Percentiles rank a stretch among this genome's conserved stretches.
phyloP scores from a whole-genome alignment of 2,797 vertebrate species.

The Tragelaphus eurycerus region DNA sequence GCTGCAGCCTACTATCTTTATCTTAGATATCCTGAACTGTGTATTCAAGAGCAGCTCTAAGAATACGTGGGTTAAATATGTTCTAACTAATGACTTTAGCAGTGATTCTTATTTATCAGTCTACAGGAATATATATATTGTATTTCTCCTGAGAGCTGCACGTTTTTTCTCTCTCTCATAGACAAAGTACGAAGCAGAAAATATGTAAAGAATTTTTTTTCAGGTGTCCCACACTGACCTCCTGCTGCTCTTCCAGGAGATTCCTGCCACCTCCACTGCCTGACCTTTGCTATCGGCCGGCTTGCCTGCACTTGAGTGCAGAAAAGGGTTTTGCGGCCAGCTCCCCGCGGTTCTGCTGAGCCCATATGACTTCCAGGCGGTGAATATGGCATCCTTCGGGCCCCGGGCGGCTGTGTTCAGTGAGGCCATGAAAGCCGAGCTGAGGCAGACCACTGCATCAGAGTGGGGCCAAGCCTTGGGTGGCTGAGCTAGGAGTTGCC shows the following conservation, averaged over 20 bases:
- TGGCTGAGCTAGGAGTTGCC: slow-evolving; percentile 58
- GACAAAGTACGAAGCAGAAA: slow-evolving; percentile 75
- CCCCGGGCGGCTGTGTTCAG: slow-evolving; percentile 73
- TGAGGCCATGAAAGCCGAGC: slow-evolving; percentile 67
- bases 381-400: slow-evolving; percentile 77
- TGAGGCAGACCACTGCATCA: slow-evolving; percentile 63
- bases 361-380: slow-evolving; percentile 79
- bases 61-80: background rate
- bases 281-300: slow-evolving; percentile 75
- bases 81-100: background rate
- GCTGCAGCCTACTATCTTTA: background rate
- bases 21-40: background rate
- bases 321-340: slow-evolving; percentile 73
- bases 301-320: slow-evolving; percentile 77
- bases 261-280: slow-evolving; percentile 76
- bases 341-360: slow-evolving; percentile 76
- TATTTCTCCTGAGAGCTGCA: slow-evolving; percentile 68
- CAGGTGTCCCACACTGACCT: slow-evolving; percentile 77
- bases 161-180: slow-evolving; percentile 65
- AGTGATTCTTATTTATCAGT: background rate
- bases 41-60: background rate
- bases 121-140: slow-evolving; percentile 32
- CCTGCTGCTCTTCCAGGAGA: slow-evolving; percentile 78
- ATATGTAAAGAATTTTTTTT: slow-evolving; percentile 80
- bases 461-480: slow-evolving; percentile 64